These are phyloP conservation scores for Cervus canadensis DNA, from an alignment of 2,113 vertebrate genomes.

Conservation along the genomic window DNA sequence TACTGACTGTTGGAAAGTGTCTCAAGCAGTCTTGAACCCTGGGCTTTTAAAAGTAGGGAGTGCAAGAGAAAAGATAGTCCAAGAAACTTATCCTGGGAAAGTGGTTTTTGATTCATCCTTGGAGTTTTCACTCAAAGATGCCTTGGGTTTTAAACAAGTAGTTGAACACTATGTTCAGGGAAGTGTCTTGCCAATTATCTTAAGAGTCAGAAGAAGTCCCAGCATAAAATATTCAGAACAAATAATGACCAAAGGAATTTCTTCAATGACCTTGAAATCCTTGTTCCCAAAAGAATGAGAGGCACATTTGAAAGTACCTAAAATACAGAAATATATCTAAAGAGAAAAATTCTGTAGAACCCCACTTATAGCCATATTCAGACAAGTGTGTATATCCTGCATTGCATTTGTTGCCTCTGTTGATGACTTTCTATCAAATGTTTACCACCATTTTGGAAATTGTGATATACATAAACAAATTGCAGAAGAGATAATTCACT, in stretches of 20 bases:
- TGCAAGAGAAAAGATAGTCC: background rate
- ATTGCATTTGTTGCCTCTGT: background rate
- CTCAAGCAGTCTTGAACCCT: background rate
- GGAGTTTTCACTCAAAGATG: background rate
- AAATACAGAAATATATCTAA: background rate
- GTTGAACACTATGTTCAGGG: background rate
- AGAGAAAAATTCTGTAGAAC: background rate
- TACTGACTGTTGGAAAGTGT: background rate
- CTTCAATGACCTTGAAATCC: background rate
- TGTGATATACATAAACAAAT: background rate
- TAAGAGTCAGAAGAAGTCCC: background rate
- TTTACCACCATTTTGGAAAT: background rate
- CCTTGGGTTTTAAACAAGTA: background rate
- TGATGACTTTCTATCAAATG: background rate
- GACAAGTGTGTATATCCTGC: background rate
- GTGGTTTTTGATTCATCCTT: background rate
- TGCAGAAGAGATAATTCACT: background rate
- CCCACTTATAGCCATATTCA: background rate
- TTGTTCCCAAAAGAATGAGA: background rate
- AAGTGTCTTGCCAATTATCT: background rate
- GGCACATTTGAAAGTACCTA: background rate
- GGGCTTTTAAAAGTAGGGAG: background rate
- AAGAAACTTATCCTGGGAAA: background rate
- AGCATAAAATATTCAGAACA: background rate
- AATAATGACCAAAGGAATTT: background rate